Conservation (phyloP, 2,113 vertebrate genomes). For the Proteles cristata region DNA sequence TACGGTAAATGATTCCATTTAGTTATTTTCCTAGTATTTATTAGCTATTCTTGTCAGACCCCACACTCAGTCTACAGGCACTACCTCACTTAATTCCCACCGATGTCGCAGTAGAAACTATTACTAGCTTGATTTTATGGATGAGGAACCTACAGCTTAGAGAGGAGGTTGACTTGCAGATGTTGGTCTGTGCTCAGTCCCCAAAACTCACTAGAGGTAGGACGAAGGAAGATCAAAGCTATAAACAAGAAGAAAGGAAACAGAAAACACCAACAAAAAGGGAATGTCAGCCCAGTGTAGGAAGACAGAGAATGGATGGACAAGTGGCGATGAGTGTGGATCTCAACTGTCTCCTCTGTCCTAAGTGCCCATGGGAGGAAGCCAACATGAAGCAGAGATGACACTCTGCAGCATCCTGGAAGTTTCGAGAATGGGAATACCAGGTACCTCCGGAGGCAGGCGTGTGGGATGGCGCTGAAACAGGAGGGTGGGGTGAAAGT, state of each 20-base stretch:
- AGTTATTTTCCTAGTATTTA: background rate
- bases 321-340: background rate
- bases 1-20: background rate
- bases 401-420: background rate
- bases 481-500: background rate
- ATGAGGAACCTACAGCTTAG: background rate
- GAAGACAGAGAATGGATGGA: background rate
- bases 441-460: background rate
- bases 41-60: background rate
- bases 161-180: background rate
- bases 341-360: background rate
- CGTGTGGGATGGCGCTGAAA: background rate
- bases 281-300: background rate
- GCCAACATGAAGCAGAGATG: no score
- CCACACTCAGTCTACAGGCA: background rate
- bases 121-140: background rate
- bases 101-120: background rate
- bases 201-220: background rate
- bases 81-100: background rate
- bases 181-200: background rate
- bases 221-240: background rate
- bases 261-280: no score
- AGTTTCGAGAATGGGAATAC: background rate
- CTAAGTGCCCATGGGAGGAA: background rate
- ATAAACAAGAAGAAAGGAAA: background rate